Evolutionary conservation across 2,113 vertebrate species (phyloP), one percentile per base, ranked within the genome.

Genomic region (Ciconia stormi): DNA sequence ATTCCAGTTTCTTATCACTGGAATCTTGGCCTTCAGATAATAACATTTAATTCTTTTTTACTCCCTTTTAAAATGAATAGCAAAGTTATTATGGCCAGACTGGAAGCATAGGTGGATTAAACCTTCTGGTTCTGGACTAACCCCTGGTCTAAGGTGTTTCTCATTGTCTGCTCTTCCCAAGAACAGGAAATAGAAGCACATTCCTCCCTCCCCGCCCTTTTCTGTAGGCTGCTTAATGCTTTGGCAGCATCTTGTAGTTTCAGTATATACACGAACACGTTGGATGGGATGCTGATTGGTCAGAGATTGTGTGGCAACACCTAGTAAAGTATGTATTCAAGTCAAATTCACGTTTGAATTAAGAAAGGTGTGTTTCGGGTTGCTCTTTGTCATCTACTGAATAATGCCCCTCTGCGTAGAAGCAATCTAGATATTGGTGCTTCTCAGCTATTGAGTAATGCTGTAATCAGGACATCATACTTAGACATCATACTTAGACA

Each of bases 171-270:
- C 47, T 91, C 72, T 97, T 58, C 84, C 78, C 52, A 82, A 77
- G 91, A 93, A 91, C n/a, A 90, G 91, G 95, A 96, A 96, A 71
- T 9, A 77, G 66, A 50, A 93, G 59, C 50, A 80, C 91, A 91
- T 93, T 96, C 87, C 53, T 91, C 66, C 62, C 16, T 94, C 93
- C 91, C 66, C 32, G 1, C 95, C 93, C 87, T 93, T 94, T 91
- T 97, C 81, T 96, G 93, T 91, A 93, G 94, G 89, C 91, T 95
- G 93, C 70, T 89, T 90, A 67, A 61, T 77, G 73, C 82, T 94
- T 95, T 96, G 96, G 93, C 96, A 93, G 81, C 66, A 79, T 89
- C 93, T 44, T 2, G 0, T 61, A 78, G 90, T 94, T 96, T 88
- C 84, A 91, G 66, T 82, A 78, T 82, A 49, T 46, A 65, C 73